Conservation (phyloP, 2,888 invertebrate genomes). For the Hecatera dysodea region DNA sequence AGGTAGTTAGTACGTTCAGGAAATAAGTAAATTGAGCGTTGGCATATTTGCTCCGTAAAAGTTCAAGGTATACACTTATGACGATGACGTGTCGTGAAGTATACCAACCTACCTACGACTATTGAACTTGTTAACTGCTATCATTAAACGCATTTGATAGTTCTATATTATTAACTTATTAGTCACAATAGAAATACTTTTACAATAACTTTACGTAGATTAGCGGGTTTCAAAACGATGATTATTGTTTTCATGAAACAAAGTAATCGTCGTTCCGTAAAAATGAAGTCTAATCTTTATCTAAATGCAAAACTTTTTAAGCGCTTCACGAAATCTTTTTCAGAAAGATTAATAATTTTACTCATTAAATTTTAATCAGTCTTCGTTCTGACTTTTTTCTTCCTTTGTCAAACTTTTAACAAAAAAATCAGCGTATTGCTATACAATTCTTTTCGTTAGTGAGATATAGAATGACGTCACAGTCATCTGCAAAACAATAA, state of each 20-base stretch:
- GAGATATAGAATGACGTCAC: constrained; percentile 53
- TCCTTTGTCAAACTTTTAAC: not conserved
- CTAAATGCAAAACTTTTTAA: not conserved
- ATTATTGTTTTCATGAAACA: not conserved
- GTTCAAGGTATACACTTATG: too few species aligned
- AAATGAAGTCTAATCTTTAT: constrained; percentile 3
- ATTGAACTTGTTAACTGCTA: too few species aligned
- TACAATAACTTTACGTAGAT: too few species aligned
- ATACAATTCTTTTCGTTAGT: not conserved
- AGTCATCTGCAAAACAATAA: constrained; percentile 65
- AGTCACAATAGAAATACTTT: too few species aligned
- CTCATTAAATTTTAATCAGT: not conserved
- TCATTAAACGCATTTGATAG: too few species aligned
- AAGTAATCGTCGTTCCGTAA: not conserved
- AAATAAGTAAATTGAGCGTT: too few species aligned
- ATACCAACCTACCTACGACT: too few species aligned
- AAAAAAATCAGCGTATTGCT: not conserved
- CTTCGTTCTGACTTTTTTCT: not conserved
- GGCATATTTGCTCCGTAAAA: too few species aligned
- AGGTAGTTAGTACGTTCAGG: too few species aligned
- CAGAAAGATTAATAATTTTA: not conserved
- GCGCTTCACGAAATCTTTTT: not conserved
- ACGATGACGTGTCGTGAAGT: too few species aligned
- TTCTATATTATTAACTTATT: too few species aligned
- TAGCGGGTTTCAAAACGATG: not conserved